phyloP scores from a whole-genome alignment of 1,140 invertebrate genomes.

The Drosophila nigrodunni region DNA sequence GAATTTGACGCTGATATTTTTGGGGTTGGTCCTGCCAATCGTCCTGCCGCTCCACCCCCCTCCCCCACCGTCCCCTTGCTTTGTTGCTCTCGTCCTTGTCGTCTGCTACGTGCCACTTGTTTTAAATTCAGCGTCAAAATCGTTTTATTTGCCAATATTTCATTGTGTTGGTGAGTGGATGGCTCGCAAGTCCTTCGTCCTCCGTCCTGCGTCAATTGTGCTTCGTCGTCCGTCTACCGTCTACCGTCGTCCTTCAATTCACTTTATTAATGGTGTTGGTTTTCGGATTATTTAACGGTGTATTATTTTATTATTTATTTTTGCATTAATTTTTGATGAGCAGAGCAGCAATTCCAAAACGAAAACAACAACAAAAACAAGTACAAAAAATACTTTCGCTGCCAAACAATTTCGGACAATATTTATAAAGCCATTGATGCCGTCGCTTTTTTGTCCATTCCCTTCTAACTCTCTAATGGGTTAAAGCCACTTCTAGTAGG shows the following conservation, averaged over 20 bases:
- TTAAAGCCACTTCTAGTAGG: conserved; percentile 36
- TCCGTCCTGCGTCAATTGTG: conserved; percentile 6
- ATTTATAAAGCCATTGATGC: conserved; percentile 42
- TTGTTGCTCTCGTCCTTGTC: not conserved
- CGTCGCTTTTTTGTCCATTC: not conserved
- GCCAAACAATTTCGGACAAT: conserved; percentile 36
- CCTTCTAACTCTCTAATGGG: not conserved
- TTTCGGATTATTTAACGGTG: conserved; percentile 84
- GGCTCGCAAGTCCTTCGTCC: conserved; percentile 22
- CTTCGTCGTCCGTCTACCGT: conserved; percentile 7
- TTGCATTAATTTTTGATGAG: conserved; percentile 83
- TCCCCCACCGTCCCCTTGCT: no score
- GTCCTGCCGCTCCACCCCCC: not conserved
- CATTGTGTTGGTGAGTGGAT: conserved; percentile 69
- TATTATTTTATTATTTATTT: conserved; percentile 85
- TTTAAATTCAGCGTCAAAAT: conserved; percentile 84
- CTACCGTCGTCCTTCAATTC: conserved; percentile 26
- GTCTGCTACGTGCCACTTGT: conserved; percentile 76
- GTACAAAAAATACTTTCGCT: conserved; percentile 38
- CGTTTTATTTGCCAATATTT: conserved; percentile 84
- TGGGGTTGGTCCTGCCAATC: conserved; percentile 23
- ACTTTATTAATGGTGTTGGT: conserved; percentile 84
- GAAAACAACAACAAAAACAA: conserved; percentile 30
- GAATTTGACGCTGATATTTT: conserved; percentile 64
- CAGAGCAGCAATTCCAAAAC: conserved; percentile 30